Base-by-base conservation (phyloP, 1,140 invertebrate species). In the Coptotermes formosanus region DNA sequence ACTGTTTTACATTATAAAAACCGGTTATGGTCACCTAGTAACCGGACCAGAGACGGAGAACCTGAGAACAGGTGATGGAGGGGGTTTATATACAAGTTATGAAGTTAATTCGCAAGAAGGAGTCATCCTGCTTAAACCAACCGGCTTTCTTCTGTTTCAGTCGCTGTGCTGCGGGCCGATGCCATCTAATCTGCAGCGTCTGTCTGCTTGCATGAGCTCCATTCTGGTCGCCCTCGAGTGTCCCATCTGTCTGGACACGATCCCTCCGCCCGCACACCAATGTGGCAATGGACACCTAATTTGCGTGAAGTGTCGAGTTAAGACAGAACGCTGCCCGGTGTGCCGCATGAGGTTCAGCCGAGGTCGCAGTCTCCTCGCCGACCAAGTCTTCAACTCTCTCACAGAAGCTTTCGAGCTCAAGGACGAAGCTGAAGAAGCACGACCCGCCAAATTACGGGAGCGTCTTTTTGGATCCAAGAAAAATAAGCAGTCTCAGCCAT, bases 281-380 rank as follows among this genome's bases (percentile, higher is more conserved):
- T 95, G 94, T 88, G 93, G 94, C 69, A 94, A 95, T 87, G 94
- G 94, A 16, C 94, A 95, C 87, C 91, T 95, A 32, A 90, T 95
- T 11, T 95, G 94, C 88, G 91, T 93, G 19, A 90, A 91, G 64
- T 95, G 94, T 88, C 92, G 94, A 83, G 89, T 92, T 12, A 93
- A 92, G 87, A 92, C 93, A 6, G 90, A 93, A 85, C 91, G 91
- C 84, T 95, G 94, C 89, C 94, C 94, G 0, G 91, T 95, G 9
- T 95, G 94, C 86, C 90, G 94, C 64, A 91, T 93, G 16, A 90
- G 90, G 55, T 89, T 92, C 7, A 90, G 90, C 30, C 91, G 92
- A 87, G 92, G 92, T 82, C 91, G 93, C 85, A 93, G 93, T 75
- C 90, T 94, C n/a, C 87, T 94, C 6, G 92, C 93, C 4, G 93